A percentile compares a stretch with the other conserved stretches of the same genome.
These are phyloP conservation scores for Stramonita haemastoma DNA, from an alignment of 2,888 invertebrate species.

Conservation along the genomic window DNA sequence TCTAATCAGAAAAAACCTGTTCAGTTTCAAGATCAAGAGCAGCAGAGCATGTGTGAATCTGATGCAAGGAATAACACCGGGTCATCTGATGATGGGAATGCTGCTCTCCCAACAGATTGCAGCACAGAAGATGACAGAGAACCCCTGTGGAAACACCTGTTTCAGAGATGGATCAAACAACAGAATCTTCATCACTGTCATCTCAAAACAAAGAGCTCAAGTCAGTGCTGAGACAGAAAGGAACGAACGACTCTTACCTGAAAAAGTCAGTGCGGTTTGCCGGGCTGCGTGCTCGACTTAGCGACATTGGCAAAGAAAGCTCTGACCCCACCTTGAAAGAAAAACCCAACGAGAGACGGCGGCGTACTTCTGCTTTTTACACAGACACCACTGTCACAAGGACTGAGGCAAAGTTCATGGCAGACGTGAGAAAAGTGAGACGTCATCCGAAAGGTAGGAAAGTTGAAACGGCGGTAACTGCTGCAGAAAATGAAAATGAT, in stretches of 20 bases:
- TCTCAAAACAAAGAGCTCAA: not conserved
- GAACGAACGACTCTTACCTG: not conserved
- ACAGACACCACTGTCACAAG: not conserved
- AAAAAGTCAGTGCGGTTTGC: constrained; percentile 24
- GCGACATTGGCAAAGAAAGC: not conserved
- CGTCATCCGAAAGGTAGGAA: not conserved
- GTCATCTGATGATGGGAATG: not conserved
- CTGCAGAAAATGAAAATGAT: not conserved
- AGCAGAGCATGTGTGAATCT: not conserved
- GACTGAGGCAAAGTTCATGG: not conserved
- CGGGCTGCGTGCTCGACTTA: constrained; percentile 3
- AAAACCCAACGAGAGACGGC: not conserved
- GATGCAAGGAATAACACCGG: not conserved
- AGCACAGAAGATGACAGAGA: not conserved
- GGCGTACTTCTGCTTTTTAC: too few relatives aligned
- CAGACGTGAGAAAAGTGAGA: not conserved
- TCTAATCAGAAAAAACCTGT: not conserved
- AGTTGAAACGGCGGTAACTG: not conserved
- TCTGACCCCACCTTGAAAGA: not conserved
- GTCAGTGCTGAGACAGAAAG: constrained; percentile 9
- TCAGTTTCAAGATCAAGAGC: not conserved
- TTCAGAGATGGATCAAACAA: not conserved
- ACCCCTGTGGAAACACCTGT: not conserved
- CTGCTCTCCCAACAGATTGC: not conserved
- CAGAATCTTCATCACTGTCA: not conserved